Evolutionary conservation across 1,140 invertebrate genomes (phyloP), one percentile per base, ranked within the genome.

Genomic region (Bacillus rossius): DNA sequence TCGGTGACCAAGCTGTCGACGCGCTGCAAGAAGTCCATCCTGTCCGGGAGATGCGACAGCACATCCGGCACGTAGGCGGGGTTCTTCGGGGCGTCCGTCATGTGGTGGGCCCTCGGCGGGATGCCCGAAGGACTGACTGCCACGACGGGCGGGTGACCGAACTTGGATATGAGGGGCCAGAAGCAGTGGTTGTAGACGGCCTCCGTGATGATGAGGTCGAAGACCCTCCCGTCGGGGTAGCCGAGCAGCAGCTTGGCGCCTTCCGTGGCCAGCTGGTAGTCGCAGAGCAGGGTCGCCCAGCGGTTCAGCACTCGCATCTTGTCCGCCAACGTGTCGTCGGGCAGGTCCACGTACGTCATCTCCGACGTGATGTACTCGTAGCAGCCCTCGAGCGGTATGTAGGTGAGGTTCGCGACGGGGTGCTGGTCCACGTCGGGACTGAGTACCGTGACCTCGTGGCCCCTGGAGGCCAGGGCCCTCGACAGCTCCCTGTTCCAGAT

Each of bases 161-260:
- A 64, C 45, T 53, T 61, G 34, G 54, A 45, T 14, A 65, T 69
- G 19, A 74, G 71, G 78, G 79, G 80, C 63, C 80, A 65, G 29
- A 67, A 57, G 50, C 80, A 83, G 60, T 83, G 81, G 8, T 79
- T 80, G 16, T 73, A 77, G 5, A 79, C 66, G 40, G 74, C 77
- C 65, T 79, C 79, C 19, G 79, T 78, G 61, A 80, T 78, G 58
- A 81, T 81, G 63, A 84, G 67, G 83, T 82, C 51, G 73, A 77
- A 58, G 13, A 37, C 19, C 14, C 8, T 42, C 13, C 26, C 51
- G 16, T 2, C 64, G 41, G 29, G 29, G 26, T 53, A 42, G 26
- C 13, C 20, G 25, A 38, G 26, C 4, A 42, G 5, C 13, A 13
- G 29, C n/a, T 16, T n/a, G 3, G 13, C 26, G n/a, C 13, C 38